These are phyloP conservation scores for Diarsia mendica DNA, from an alignment of 2,888 invertebrate genomes.

Conservation along the genomic window DNA sequence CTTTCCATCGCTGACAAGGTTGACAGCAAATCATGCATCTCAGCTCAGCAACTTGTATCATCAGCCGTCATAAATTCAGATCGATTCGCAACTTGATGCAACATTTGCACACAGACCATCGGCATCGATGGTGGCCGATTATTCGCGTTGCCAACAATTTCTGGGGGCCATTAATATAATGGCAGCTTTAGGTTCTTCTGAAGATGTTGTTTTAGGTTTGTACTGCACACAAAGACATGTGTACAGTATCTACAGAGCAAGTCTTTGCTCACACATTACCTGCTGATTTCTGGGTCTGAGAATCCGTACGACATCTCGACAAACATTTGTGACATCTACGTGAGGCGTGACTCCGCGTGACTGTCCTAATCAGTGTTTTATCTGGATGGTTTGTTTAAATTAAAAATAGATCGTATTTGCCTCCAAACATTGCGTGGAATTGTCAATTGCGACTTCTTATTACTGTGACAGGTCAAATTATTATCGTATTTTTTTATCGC, in stretches of 20 bases:
- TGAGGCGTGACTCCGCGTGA: not conserved
- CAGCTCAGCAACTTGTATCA: not conserved
- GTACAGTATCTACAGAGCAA: too few species aligned
- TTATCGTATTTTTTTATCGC: conserved; percentile 37
- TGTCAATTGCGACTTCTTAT: conserved; percentile 24
- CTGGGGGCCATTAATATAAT: not conserved
- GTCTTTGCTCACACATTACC: not conserved
- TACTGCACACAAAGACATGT: too few species aligned
- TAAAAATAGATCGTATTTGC: conserved; percentile 12
- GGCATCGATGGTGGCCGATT: not conserved
- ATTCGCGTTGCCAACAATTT: not conserved
- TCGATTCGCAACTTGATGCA: not conserved
- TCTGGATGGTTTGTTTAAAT: conserved; percentile 3
- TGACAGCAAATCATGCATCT: not conserved
- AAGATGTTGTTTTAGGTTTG: not conserved
- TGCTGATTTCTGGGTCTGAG: not conserved
- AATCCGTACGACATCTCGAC: not conserved
- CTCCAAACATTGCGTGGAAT: conserved; percentile 14
- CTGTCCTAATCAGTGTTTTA: conserved; percentile 1
- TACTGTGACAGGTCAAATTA: conserved; percentile 32
- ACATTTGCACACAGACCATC: not conserved
- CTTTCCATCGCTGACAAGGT: not conserved
- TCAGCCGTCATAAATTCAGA: not conserved
- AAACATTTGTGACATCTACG: not conserved
- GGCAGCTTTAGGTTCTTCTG: not conserved